Percentiles rank a stretch among this genome's conserved stretches.
phyloP scores from a whole-genome alignment of 2,888 invertebrate species.

The Beris morrisii region DNA sequence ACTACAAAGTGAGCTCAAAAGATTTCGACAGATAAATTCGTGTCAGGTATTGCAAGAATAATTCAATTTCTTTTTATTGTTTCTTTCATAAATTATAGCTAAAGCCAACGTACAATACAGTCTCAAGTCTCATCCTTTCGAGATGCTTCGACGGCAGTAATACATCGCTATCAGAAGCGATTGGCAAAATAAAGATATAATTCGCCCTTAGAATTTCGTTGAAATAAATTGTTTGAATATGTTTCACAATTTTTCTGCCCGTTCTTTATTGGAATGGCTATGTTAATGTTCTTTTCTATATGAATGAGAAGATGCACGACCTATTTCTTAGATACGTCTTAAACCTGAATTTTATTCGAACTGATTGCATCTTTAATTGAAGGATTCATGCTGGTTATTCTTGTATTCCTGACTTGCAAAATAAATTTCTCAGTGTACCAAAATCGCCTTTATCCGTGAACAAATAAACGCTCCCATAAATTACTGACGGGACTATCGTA shows the following conservation, averaged over 20 bases:
- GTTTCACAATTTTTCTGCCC: constrained; percentile 28
- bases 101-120: background rate
- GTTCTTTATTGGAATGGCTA: constrained; percentile 22
- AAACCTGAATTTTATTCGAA: constrained; percentile 32
- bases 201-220: constrained; percentile 18
- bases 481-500: constrained; percentile 28
- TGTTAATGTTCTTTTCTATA: constrained; percentile 18
- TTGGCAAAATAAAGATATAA: constrained; percentile 30
- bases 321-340: constrained; percentile 33
- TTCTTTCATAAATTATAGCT: background rate
- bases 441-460: constrained; percentile 23
- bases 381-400: constrained; percentile 31
- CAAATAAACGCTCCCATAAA: constrained; percentile 27
- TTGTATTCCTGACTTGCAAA: constrained; percentile 4
- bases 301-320: constrained; percentile 30
- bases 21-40: constrained; percentile 27
- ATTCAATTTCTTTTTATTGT: constrained; percentile 18
- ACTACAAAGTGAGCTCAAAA: constrained; percentile 16
- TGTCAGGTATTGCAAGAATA: constrained; percentile 24
- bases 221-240: constrained; percentile 32
- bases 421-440: constrained; percentile 15
- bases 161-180: constrained; percentile 27
- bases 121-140: background rate
- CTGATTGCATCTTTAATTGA: constrained; percentile 34
- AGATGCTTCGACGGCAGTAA: background rate